Evolutionary conservation across 30 jellyfish, hydroid and myxozoan genomes (phyloP).

Genomic region (Mastigias papua): DNA sequence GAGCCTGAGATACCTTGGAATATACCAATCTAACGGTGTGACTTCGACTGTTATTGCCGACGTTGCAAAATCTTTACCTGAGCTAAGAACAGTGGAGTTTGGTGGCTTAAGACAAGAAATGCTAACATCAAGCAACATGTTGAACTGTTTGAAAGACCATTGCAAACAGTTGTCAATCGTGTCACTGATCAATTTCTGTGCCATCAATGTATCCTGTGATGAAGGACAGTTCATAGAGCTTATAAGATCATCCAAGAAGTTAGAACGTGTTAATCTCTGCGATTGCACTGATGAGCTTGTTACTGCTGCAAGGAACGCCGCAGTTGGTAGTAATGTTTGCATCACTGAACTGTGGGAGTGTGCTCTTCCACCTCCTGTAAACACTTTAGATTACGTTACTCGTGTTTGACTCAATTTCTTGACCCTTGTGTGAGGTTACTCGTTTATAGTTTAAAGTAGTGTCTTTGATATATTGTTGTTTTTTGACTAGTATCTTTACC

Average conservation of each 20-base stretch:
- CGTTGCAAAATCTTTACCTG: conserved; percentile 52
- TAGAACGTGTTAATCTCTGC: conserved; percentile 85
- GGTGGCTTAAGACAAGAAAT: conserved; percentile 87
- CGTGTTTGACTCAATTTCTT: not conserved
- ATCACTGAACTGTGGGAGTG: conserved; percentile 97
- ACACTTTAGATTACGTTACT: conserved; percentile 84
- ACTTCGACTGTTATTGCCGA: conserved; percentile 74
- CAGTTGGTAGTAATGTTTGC: conserved; percentile 40
- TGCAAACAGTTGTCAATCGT: conserved; percentile 77
- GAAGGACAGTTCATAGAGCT: conserved; percentile 67
- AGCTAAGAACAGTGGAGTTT: conserved; percentile 78
- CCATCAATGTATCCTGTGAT: conserved; percentile 58
- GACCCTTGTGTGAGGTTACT: not conserved
- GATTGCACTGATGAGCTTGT: conserved; percentile 90
- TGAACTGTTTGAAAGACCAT: conserved; percentile 55
- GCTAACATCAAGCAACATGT: conserved; percentile 56
- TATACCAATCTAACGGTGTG: conserved; percentile 87
- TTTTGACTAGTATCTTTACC: too few relatives aligned
- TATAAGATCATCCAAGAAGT: conserved; percentile 16
- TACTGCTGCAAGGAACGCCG: conserved; percentile 42
- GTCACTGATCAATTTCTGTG: conserved; percentile 83
- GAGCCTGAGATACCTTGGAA: conserved; percentile 79
- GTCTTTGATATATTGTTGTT: not conserved
- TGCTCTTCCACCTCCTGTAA: conserved; percentile 97
- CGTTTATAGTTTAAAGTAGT: not conserved